Percentiles rank a stretch among this genome's conserved stretches.
These are phyloP conservation scores for Muscina levida DNA, from an alignment of 2,888 invertebrate genomes.

Conservation along the genomic window DNA sequence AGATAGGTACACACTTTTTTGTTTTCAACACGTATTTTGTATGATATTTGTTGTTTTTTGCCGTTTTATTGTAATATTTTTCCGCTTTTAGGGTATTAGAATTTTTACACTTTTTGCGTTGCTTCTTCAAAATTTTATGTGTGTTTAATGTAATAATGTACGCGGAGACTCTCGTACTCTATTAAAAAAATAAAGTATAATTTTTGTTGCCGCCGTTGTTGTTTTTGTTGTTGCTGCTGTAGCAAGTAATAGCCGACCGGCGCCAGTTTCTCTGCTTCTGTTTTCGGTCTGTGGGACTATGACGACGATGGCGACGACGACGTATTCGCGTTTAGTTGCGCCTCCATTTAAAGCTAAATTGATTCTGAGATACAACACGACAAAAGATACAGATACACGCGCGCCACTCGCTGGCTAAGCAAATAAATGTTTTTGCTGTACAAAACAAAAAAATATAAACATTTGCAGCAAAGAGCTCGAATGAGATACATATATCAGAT, in stretches of 20 bases:
- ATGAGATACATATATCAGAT: no score
- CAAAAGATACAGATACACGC: neutral
- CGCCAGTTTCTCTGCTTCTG: slow-evolving; percentile 64
- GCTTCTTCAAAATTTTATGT: neutral
- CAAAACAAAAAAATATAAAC: no score
- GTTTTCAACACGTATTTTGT: neutral
- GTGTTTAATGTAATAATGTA: neutral
- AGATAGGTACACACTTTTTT: no score
- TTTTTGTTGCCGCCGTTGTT: no score
- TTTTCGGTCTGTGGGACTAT: slow-evolving; percentile 43
- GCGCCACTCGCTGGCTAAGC: neutral
- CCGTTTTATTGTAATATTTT: neutral
- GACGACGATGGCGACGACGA: slow-evolving; percentile 25
- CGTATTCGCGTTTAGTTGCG: slow-evolving; percentile 56
- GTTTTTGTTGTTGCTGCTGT: slow-evolving; percentile 35
- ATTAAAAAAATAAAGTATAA: slow-evolving; percentile 39
- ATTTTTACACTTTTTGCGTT: neutral
- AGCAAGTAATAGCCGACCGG: slow-evolving; percentile 60
- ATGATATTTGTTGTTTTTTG: neutral
- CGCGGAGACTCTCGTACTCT: neutral
- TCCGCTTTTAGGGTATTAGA: neutral
- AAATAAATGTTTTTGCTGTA: neutral
- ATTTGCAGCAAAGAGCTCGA: no score
- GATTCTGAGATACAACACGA: slow-evolving; percentile 43
- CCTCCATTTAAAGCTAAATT: slow-evolving; percentile 59